Base-by-base conservation (phyloP, 2,113 vertebrate species). In the Anarhynchus alexandrinus region DNA sequence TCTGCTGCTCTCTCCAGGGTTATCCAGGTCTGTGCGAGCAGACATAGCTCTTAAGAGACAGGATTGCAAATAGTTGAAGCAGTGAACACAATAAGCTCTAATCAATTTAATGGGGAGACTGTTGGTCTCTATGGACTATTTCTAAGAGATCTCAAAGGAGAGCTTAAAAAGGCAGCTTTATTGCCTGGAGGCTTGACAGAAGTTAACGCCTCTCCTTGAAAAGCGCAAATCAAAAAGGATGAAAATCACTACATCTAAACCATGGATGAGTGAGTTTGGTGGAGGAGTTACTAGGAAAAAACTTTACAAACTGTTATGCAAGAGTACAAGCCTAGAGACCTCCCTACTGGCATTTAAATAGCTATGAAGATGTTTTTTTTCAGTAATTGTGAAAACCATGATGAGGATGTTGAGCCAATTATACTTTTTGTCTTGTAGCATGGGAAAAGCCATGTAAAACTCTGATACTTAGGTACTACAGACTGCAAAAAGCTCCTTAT, bases 131-230 rank as follows among this genome's bases (percentile, higher is more conserved):
- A 1, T 55, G 74, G 95, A 90, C 57, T 90, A 20, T 72, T 91
- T 85, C 69, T 86, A 61, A 93, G 82, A 72, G 19, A 82, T 94
- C 92, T 95, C 93, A 76, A 91, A 93, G 93, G 78, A 95, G 58
- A 97, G 82, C 82, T 93, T 96, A 91, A 96, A 95, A 95, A 96
- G 94, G 93, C 90, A 96, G 82, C 82, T 95, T 96, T 95, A 91
- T 94, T 72, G 94, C 95, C 95, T 91, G 70, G 61, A 97, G 94
- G 94, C 91, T 94, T 96, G 87, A 91, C 93, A 96, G 94, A 95
- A 96, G 82, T 95, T 95, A 93, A 79, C 78, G 40, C 82, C 61
- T 94, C 90, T 95, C 70, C 91, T 91, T 96, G 93, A 97, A 95
- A 96, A 97, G 92, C 74, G 6, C 84, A 95, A 95, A 84, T 90